A percentile compares a stretch with the other conserved stretches of the same genome.
Evolutionary conservation across 2,888 invertebrate genomes (phyloP).

Genomic region (Clostera curtula): DNA sequence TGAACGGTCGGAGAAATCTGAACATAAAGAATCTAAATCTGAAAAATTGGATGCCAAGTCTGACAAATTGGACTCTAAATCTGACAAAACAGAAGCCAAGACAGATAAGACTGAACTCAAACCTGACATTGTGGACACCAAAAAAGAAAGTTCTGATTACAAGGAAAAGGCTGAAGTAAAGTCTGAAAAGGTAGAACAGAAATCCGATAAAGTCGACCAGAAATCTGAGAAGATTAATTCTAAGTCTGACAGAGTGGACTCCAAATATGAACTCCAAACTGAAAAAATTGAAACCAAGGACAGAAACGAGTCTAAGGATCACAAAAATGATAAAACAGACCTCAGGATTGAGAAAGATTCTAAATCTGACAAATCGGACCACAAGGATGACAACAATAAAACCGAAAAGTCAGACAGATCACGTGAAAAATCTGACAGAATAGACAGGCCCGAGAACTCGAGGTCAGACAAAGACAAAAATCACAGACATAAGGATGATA

Average conservation of each 20-base stretch:
- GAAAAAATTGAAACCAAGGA: too few species aligned
- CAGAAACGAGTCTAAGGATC: too few species aligned
- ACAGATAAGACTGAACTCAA: slow-evolving; percentile 1
- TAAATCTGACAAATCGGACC: slow-evolving; percentile 9
- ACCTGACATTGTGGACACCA: slow-evolving; percentile 1
- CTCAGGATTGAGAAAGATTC: slow-evolving; percentile 9
- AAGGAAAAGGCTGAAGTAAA: background rate
- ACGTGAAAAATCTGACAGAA: slow-evolving; percentile 22
- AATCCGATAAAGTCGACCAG: slow-evolving; percentile 16
- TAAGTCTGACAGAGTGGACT: slow-evolving; percentile 20
- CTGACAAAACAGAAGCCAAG: background rate
- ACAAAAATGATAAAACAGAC: too few species aligned
- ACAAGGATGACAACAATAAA: slow-evolving; percentile 7
- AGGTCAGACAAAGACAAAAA: slow-evolving; percentile 30
- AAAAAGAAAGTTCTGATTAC: too few species aligned
- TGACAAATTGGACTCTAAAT: background rate
- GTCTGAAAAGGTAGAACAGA: slow-evolving; percentile 9
- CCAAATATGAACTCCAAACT: slow-evolving; percentile 9
- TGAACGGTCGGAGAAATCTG: slow-evolving; percentile 1
- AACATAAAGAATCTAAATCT: background rate
- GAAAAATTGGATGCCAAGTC: background rate
- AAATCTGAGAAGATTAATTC: slow-evolving; percentile 24
- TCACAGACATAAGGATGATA: slow-evolving; percentile 42
- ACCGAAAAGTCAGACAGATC: slow-evolving; percentile 16
- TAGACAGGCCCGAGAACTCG: slow-evolving; percentile 18